phyloP scores from a whole-genome alignment of 2,888 invertebrate species.

The Caenorhabditis macrosperma region DNA sequence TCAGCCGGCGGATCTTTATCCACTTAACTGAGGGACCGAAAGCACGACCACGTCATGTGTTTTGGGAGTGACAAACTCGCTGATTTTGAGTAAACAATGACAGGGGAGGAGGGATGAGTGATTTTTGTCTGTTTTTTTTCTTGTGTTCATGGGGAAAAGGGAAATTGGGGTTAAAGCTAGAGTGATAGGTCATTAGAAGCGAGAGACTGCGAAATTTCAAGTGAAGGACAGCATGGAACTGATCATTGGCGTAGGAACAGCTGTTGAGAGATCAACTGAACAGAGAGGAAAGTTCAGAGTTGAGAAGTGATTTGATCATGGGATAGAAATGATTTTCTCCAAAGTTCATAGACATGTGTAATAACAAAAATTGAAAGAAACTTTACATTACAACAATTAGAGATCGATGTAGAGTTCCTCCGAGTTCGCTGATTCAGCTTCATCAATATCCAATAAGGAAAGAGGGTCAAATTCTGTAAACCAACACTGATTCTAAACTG shows the following conservation, averaged over 20 bases:
- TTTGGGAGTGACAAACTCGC: constrained; percentile 49
- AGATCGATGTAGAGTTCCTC: not conserved
- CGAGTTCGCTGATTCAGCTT: not conserved
- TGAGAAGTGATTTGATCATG: no score
- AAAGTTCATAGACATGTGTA: no score
- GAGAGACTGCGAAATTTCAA: no score
- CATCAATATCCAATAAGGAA: not conserved
- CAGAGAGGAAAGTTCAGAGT: not conserved
- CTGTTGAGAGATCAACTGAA: not conserved
- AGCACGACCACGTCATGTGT: constrained; percentile 60
- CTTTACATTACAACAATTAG: no score
- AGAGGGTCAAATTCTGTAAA: not conserved
- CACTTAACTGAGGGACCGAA: constrained; percentile 47
- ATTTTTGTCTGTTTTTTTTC: constrained; percentile 39
- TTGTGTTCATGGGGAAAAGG: constrained; percentile 1
- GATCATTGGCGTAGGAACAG: not conserved
- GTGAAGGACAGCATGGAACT: not conserved
- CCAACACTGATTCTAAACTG: not conserved
- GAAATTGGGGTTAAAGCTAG: no score
- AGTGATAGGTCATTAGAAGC: no score
- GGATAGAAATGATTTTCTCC: no score
- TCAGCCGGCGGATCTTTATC: constrained; percentile 51
- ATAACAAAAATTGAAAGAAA: no score
- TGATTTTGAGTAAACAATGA: constrained; percentile 47
- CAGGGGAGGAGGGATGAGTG: constrained; percentile 45